phyloP scores from a whole-genome alignment of 2,113 vertebrate genomes.

The Coreoperca whiteheadi region DNA sequence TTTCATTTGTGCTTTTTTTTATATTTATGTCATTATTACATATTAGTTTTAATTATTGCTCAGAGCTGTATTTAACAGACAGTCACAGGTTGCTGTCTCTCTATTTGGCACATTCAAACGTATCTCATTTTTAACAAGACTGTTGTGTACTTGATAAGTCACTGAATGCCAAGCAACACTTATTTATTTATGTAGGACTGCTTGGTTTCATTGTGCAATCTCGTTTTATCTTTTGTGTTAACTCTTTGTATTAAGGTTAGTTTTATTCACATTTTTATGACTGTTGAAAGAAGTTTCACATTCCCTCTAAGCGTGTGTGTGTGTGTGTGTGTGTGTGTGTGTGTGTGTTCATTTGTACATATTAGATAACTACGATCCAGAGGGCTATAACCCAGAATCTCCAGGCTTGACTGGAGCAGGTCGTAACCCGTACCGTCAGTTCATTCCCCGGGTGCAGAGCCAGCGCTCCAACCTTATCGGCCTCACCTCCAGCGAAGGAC shows the following conservation, averaged over 20 bases:
- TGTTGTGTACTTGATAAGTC: not conserved
- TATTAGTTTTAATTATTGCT: not conserved
- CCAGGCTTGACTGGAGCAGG: conserved; percentile 95
- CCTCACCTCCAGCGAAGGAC: conserved; percentile 93
- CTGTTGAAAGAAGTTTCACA: not conserved
- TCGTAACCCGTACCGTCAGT: conserved; percentile 93
- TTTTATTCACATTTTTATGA: not conserved
- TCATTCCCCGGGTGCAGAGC: conserved; percentile 95
- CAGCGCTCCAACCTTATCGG: conserved; percentile 98
- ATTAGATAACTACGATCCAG: conserved; percentile 95
- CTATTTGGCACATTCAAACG: not conserved
- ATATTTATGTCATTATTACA: not conserved
- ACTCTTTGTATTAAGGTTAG: not conserved
- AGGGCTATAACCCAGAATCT: conserved; percentile 99
- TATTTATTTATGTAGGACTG: not conserved
- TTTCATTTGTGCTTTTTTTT: not conserved
- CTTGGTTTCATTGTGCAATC: not conserved
- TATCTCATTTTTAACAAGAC: not conserved
- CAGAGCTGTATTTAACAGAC: not conserved
- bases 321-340: not conserved
- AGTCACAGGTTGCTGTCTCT: not conserved
- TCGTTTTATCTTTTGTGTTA: not conserved
- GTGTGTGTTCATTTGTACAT: not conserved
- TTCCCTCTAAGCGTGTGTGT: not conserved
- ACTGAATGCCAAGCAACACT: not conserved